phyloP scores from a whole-genome alignment of 2,888 invertebrate genomes.

The Cantharis rufa region DNA sequence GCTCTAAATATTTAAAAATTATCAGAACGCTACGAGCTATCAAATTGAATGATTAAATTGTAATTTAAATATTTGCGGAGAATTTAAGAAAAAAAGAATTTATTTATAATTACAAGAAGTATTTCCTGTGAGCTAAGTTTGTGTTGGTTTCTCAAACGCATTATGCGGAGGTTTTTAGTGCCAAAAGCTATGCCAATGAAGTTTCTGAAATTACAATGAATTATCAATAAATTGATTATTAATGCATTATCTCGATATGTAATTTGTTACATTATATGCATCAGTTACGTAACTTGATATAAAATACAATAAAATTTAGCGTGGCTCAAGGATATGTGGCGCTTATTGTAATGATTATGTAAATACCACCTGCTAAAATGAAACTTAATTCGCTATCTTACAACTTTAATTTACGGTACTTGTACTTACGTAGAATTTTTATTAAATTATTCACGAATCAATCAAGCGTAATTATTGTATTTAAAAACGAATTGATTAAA shows the following conservation, averaged over 20 bases:
- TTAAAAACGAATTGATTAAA: constrained; percentile 15
- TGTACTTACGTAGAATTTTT: constrained; percentile 9
- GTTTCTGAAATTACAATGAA: background rate
- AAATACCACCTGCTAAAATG: background rate
- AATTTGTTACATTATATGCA: background rate
- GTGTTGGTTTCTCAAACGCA: background rate
- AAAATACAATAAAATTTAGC: background rate
- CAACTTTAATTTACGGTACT: constrained; percentile 11
- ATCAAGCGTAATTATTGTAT: constrained; percentile 18
- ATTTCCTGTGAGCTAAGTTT: background rate
- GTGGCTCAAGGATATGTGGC: background rate
- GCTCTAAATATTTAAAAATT: too few species aligned
- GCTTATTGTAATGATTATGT: background rate
- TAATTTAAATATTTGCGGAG: background rate
- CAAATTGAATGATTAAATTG: background rate
- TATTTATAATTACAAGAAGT: background rate
- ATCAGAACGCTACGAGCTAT: too few species aligned
- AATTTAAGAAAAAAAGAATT: background rate
- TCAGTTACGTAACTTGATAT: background rate
- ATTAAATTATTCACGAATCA: constrained; percentile 7
- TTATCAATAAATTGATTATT: background rate
- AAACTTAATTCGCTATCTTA: constrained; percentile 10
- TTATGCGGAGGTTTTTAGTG: background rate
- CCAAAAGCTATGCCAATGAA: background rate
- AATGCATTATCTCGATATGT: background rate